A percentile compares a stretch with the other conserved stretches of the same genome.
phyloP scores from a whole-genome alignment of 2,888 invertebrate genomes.

The Euproctis similis region DNA sequence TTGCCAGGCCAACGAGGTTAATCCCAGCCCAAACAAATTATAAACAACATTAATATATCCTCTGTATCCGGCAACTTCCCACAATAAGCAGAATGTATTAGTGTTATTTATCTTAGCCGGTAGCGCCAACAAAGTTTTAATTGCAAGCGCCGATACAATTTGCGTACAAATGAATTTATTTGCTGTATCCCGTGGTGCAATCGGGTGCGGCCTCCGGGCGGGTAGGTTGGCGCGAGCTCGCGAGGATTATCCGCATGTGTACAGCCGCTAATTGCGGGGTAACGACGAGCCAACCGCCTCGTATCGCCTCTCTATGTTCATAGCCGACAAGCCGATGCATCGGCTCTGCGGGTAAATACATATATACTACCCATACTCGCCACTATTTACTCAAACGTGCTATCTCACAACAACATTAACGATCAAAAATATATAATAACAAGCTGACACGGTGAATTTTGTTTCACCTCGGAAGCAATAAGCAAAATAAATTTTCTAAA shows the following conservation, averaged over 20 bases:
- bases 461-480: too few relatives aligned
- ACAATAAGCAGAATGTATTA: conserved; percentile 75
- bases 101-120: conserved; percentile 74
- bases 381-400: too few relatives aligned
- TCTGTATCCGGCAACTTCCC: conserved; percentile 67
- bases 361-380: too few relatives aligned
- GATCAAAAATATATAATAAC: too few relatives aligned
- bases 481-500: too few relatives aligned
- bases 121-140: conserved; percentile 74
- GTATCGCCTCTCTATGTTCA: conserved; percentile 6
- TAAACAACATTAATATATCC: conserved; percentile 73
- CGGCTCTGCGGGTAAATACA: too few relatives aligned
- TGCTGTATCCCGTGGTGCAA: conserved; percentile 70
- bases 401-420: too few relatives aligned
- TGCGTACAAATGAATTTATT: conserved; percentile 76
- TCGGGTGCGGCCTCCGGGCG: conserved; percentile 39
- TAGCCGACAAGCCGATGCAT: not conserved
- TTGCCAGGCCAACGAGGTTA: conserved; percentile 56
- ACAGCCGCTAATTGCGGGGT: conserved; percentile 70
- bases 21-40: conserved; percentile 73
- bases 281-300: conserved; percentile 41
- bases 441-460: too few relatives aligned
- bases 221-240: conserved; percentile 33
- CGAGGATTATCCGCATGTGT: conserved; percentile 68
- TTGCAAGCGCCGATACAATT: conserved; percentile 76